Base-by-base conservation (phyloP, 1,140 invertebrate species). In the Eciton burchellii region DNA sequence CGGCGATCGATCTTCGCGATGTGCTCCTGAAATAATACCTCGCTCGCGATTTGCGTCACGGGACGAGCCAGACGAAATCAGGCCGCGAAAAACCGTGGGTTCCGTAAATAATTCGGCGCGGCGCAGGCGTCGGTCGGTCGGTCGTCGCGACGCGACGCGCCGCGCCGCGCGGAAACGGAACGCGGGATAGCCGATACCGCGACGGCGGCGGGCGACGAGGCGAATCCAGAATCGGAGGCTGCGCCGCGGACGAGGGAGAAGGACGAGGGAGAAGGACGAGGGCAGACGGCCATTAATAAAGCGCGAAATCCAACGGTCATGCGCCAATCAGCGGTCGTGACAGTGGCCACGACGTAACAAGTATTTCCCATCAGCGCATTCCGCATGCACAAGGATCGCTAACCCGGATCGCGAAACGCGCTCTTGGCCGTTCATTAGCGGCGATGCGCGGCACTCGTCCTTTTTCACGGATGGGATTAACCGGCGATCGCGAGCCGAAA, bases 331-430 rank as follows among this genome's bases (percentile, higher is more conserved):
- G 89, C 85, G 90, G 74, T 89, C 81, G 83, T 89, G 91, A 92
- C 90, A 92, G 89, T 89, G 83, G 86, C 88, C 88, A 76, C 86
- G 84, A 66, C 70, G 62, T 90, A 92, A 93, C 91, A 92, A 91
- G 91, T 89, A 91, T 93, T 92, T 91, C 88, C 91, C 92, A 92
- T 93, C 92, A 92, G 87, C 81, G 85, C 76, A 89, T 85, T 88
- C 71, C 82, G 82, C 88, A 79, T 84, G 43, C 52, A n/a, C n/a
- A 76, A 72, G 56, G 16, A 77, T 68, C 70, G 56, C 57, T 59
- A 62, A 43, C 16, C 65, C 47, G 68, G 29, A 72, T 71, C 68
- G 63, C 52, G 57, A 73, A 73, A 81, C 45, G 56, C 62, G 52
- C 47, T 82, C 60, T 54, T 49, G 26, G 66, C 72, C 65, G 59